These are phyloP conservation scores for Crocuta crocuta DNA, from an alignment of 2,113 vertebrate genomes.

Conservation along the genomic window DNA sequence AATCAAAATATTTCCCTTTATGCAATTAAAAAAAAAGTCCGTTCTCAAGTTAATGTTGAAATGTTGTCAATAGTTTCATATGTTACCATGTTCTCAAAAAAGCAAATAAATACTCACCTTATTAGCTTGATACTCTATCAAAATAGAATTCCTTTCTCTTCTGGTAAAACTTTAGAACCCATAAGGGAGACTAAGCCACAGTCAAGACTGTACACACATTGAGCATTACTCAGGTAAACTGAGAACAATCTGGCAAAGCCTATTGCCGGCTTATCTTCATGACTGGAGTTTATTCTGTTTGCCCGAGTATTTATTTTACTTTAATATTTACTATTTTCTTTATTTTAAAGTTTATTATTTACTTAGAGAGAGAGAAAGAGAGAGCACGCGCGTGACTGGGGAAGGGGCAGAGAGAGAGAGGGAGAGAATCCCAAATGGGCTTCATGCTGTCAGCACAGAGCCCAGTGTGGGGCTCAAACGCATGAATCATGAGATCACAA, in stretches of 20 bases:
- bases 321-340: too few relatives aligned
- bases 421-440: too few relatives aligned
- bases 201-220: not conserved
- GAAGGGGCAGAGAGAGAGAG: too few relatives aligned
- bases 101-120: not conserved
- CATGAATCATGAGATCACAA: too few relatives aligned
- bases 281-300: not conserved
- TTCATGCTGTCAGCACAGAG: too few relatives aligned
- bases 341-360: too few relatives aligned
- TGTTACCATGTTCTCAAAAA: not conserved
- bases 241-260: not conserved
- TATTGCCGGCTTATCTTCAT: not conserved
- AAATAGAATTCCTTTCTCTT: not conserved
- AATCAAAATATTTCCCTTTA: not conserved
- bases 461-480: too few relatives aligned
- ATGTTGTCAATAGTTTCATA: not conserved
- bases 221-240: not conserved
- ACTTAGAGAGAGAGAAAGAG: too few relatives aligned
- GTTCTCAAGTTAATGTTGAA: not conserved
- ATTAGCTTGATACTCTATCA: not conserved
- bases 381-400: too few relatives aligned
- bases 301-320: not conserved
- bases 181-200: not conserved
- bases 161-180: not conserved
- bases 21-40: not conserved